A percentile compares a stretch with the other conserved stretches of the same genome.
Conservation (phyloP, 2,888 invertebrate species). For the Parasteatoda lunata region DNA sequence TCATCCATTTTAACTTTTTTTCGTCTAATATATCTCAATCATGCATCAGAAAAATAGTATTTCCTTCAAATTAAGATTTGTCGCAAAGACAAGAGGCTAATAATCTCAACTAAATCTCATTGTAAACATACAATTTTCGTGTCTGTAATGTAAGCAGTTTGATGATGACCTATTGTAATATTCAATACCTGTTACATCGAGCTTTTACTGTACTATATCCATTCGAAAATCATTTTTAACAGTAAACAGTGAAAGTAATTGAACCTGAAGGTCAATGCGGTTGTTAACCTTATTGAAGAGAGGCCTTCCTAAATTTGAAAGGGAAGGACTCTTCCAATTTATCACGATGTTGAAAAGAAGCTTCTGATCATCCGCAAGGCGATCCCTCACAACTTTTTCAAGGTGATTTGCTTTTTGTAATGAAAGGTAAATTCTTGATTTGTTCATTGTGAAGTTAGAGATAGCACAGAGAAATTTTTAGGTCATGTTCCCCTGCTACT, state of each 20-base stretch:
- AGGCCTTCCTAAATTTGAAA: constrained; percentile 4
- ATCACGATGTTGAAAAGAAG: not conserved
- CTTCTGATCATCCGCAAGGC: not conserved
- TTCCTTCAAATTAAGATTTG: no score
- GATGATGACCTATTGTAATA: no score
- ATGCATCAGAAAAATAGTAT: no score
- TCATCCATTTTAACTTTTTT: no score
- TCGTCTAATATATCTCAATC: no score
- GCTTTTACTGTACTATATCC: not conserved
- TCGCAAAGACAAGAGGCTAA: no score
- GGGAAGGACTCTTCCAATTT: not conserved
- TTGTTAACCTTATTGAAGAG: constrained; percentile 43
- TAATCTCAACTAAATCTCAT: no score
- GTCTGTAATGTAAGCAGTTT: no score
- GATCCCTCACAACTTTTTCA: not conserved
- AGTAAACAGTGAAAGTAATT: constrained; percentile 22
- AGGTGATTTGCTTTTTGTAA: not conserved
- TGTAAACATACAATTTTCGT: no score
- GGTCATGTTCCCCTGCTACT: no score
- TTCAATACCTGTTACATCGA: no score
- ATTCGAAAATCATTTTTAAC: constrained; percentile 7
- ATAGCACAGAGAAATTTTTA: no score
- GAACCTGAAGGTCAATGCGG: constrained; percentile 29
- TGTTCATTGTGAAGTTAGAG: not conserved
- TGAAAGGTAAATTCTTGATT: not conserved